Conservation (phyloP, 1,140 invertebrate genomes). For the Spodoptera frugiperda region DNA sequence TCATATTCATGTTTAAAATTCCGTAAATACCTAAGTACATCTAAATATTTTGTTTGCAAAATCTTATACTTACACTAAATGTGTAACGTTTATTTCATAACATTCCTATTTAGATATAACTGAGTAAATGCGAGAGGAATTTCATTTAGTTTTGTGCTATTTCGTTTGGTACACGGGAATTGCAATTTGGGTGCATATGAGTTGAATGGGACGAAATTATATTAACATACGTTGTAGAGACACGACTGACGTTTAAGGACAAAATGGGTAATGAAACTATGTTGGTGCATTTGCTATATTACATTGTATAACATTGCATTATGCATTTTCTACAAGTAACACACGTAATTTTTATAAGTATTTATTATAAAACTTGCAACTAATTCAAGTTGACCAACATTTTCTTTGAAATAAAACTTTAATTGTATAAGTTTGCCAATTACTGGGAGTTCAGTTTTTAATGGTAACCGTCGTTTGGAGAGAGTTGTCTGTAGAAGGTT, state of each 20-base stretch:
- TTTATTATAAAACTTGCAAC: not conserved
- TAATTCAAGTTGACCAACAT: not conserved
- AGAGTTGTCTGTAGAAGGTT: not conserved
- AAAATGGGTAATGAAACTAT: too few species aligned
- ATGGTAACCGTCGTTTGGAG: not conserved
- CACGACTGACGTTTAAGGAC: too few species aligned
- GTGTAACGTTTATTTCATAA: conserved; percentile 14
- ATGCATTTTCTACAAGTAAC: too few species aligned
- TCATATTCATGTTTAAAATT: not conserved
- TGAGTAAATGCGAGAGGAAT: conserved; percentile 6
- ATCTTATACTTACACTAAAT: too few species aligned
- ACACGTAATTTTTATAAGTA: too few species aligned
- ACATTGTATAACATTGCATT: too few species aligned
- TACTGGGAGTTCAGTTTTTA: not conserved
- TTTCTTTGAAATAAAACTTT: conserved; percentile 36
- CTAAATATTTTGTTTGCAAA: not conserved
- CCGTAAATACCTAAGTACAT: too few species aligned
- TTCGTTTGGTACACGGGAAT: conserved; percentile 17
- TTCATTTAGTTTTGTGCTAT: conserved; percentile 21
- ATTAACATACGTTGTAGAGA: not conserved
- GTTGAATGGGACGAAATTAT: not conserved
- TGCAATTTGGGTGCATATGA: conserved; percentile 3
- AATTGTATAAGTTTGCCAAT: conserved; percentile 16
- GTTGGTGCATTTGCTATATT: too few species aligned
- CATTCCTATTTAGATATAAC: not conserved